Evolutionary conservation across 2,797 vertebrate species (phyloP).

Genomic region (Moxostoma hubbsi): DNA sequence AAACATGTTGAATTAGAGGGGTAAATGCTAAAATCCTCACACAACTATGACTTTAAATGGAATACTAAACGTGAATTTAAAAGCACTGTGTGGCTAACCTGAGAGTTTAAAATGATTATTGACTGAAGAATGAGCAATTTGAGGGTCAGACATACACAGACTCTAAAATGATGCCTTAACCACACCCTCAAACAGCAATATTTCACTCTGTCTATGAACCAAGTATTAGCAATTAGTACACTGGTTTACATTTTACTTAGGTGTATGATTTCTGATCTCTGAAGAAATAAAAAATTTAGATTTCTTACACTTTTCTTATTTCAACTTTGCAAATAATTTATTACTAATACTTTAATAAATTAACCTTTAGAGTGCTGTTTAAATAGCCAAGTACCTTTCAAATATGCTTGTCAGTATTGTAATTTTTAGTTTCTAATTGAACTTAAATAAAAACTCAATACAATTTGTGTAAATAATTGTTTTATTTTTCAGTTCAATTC

Average conservation of each 20-base stretch:
- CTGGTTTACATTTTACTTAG: not conserved
- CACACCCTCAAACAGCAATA: not conserved
- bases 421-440: slow-evolving; percentile 4
- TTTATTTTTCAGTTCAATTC: no score
- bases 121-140: not conserved
- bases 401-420: not conserved
- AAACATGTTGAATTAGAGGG: not conserved
- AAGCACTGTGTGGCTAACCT: not conserved
- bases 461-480: no score
- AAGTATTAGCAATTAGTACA: not conserved
- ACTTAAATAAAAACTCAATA: not conserved
- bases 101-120: not conserved
- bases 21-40: not conserved
- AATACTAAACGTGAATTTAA: not conserved
- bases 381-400: not conserved
- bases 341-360: not conserved
- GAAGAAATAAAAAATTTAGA: not conserved
- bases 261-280: not conserved
- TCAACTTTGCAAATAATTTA: not conserved
- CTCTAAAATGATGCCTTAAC: not conserved
- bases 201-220: not conserved
- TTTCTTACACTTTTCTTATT: not conserved
- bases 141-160: not conserved
- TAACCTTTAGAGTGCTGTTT: not conserved
- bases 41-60: not conserved